Percentiles rank a stretch among this genome's conserved stretches.
phyloP scores from a whole-genome alignment of 2,113 vertebrate genomes.

The Anguilla japonica region DNA sequence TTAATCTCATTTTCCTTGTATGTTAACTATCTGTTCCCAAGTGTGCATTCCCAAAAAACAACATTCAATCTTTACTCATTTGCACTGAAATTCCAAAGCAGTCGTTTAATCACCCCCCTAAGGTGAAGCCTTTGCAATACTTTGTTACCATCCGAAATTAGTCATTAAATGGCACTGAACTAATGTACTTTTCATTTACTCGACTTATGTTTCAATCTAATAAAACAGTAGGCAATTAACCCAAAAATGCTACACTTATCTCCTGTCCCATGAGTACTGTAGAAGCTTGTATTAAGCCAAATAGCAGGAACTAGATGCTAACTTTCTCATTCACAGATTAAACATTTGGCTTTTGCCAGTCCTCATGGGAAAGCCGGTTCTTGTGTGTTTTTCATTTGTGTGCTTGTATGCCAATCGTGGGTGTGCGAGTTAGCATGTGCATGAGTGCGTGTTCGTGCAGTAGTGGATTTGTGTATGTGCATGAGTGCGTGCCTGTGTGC shows the following conservation, averaged over 20 bases:
- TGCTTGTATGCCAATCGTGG: not conserved
- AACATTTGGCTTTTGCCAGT: not conserved
- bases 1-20: no score
- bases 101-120: not conserved
- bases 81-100: not conserved
- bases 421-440: not conserved
- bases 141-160: not conserved
- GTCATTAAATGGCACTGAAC: not conserved
- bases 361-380: not conserved
- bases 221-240: not conserved
- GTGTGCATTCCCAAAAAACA: not conserved
- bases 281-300: not conserved
- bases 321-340: not conserved
- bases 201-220: not conserved
- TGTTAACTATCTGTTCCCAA: not conserved
- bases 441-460: not conserved
- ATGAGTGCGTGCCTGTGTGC: not conserved
- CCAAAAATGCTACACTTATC: not conserved
- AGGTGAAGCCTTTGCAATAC: not conserved
- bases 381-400: not conserved
- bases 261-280: not conserved
- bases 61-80: not conserved
- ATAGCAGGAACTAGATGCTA: not conserved
- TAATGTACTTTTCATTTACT: not conserved
- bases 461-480: not conserved